phyloP scores from a whole-genome alignment of 1,140 invertebrate species.

The Papilio xuthus region DNA sequence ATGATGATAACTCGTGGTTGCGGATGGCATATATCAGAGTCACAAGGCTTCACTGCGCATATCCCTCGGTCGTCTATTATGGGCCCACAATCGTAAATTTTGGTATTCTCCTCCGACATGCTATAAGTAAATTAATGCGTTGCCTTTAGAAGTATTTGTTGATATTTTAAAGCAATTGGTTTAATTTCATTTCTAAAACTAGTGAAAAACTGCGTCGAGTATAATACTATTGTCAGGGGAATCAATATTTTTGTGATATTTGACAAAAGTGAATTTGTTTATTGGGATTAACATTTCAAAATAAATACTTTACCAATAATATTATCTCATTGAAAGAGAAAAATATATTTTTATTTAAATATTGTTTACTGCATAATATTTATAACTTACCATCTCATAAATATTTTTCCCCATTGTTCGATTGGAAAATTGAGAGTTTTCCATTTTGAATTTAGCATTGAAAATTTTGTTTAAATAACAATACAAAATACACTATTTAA shows the following conservation, averaged over 20 bases:
- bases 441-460: conserved; percentile 37
- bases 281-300: not conserved
- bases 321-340: not conserved
- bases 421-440: conserved; percentile 25
- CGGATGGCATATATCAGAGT: conserved; percentile 70
- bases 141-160: not conserved
- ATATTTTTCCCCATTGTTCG: conserved; percentile 16
- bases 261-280: not conserved
- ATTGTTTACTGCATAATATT: conserved; percentile 14
- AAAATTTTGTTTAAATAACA: conserved; percentile 41
- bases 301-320: not conserved
- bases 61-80: conserved; percentile 63
- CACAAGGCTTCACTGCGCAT: conserved; percentile 60
- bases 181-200: not conserved
- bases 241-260: too few species aligned
- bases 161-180: not conserved
- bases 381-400: conserved; percentile 38
- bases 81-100: conserved; percentile 57
- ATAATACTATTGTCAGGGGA: too few species aligned
- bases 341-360: not conserved
- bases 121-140: conserved; percentile 39
- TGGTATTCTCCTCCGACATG: conserved; percentile 51
- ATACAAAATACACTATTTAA: conserved; percentile 10
- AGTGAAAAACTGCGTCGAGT: too few species aligned
- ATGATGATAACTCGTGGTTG: conserved; percentile 86